These are phyloP conservation scores for Vandiemenella viatica DNA, from an alignment of 2,888 invertebrate species.

Conservation along the genomic window DNA sequence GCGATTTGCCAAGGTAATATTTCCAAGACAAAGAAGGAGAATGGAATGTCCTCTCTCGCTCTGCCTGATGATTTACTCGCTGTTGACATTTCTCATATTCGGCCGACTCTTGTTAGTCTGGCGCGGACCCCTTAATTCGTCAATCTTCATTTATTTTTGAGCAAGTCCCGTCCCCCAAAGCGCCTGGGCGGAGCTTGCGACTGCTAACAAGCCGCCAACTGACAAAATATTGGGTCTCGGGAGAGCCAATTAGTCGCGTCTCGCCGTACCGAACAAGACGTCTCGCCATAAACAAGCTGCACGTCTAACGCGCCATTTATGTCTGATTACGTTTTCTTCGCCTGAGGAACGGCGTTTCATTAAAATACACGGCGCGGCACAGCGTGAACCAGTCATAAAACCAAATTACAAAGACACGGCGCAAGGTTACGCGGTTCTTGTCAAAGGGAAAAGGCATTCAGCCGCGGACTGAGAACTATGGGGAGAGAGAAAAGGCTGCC, in stretches of 20 bases:
- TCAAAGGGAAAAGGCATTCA: too few species aligned
- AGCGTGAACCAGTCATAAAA: background rate
- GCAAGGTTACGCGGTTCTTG: too few species aligned
- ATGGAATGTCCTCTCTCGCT: too few species aligned
- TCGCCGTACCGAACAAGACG: background rate
- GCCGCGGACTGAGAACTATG: too few species aligned
- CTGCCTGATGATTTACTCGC: too few species aligned
- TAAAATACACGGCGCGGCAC: background rate
- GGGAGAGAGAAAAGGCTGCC: background rate
- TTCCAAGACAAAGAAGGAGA: too few species aligned
- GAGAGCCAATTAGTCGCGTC: slow-evolving; percentile 4
- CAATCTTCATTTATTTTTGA: background rate
- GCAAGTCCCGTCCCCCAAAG: background rate
- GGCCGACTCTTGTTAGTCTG: too few species aligned
- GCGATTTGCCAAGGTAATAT: too few species aligned
- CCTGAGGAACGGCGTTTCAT: background rate
- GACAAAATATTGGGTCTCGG: slow-evolving; percentile 8
- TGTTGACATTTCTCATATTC: too few species aligned
- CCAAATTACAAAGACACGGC: background rate
- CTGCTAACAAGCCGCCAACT: slow-evolving; percentile 1
- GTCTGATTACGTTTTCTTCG: background rate
- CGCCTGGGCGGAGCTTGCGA: too few species aligned
- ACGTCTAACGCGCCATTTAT: background rate
- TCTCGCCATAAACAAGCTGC: background rate
- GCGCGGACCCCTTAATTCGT: background rate